A percentile compares a stretch with the other conserved stretches of the same genome.
Evolutionary conservation across 2,888 invertebrate species (phyloP).

Genomic region (Lamellibrachia columna): DNA sequence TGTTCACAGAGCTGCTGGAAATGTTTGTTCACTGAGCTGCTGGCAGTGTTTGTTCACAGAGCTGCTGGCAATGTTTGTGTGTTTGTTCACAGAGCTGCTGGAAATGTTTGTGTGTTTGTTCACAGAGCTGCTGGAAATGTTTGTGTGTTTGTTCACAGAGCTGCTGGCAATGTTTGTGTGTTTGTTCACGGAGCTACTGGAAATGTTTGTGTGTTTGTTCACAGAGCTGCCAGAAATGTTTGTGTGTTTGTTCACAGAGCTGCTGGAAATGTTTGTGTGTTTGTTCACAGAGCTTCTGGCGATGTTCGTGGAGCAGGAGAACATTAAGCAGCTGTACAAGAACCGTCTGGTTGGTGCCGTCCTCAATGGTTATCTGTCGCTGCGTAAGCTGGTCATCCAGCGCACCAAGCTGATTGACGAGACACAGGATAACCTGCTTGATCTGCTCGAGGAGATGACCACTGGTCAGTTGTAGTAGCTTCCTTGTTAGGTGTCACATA

Average conservation of each 20-base stretch:
- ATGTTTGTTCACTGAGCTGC: slow-evolving; percentile 59
- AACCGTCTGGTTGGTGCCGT: slow-evolving; percentile 87
- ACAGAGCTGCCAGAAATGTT: too few species aligned
- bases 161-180: too few species aligned
- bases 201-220: too few species aligned
- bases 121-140: too few species aligned
- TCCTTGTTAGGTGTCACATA: background rate
- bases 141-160: too few species aligned
- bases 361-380: slow-evolving; percentile 90
- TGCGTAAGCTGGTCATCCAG: slow-evolving; percentile 90
- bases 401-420: slow-evolving; percentile 94
- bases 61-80: background rate
- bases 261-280: background rate
- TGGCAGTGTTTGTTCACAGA: background rate
- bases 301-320: slow-evolving; percentile 86
- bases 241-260: too few species aligned
- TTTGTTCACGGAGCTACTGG: too few species aligned
- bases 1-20: background rate
- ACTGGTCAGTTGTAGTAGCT: slow-evolving; percentile 72
- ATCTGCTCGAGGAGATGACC: slow-evolving; percentile 94
- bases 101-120: too few species aligned
- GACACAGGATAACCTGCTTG: slow-evolving; percentile 92
- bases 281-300: slow-evolving; percentile 77
- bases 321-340: slow-evolving; percentile 90
- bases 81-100: slow-evolving; percentile 59